Percentiles rank a stretch among this genome's conserved stretches.
phyloP scores from a whole-genome alignment of 2,888 invertebrate genomes.

The Sphecodes monilicornis region DNA sequence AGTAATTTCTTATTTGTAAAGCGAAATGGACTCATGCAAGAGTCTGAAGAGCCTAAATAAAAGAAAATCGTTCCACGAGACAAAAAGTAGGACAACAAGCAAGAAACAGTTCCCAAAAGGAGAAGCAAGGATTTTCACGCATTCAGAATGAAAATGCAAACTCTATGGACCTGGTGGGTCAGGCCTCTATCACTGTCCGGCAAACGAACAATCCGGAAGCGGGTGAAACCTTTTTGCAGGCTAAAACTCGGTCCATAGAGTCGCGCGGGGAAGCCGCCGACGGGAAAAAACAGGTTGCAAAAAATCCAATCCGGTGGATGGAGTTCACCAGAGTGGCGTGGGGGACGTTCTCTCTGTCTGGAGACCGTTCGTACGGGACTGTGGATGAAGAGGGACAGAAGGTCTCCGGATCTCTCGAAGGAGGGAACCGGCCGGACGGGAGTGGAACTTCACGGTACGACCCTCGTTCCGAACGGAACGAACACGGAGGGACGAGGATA shows the following conservation, averaged over 20 bases:
- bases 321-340: neutral
- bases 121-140: neutral
- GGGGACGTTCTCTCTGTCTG: neutral
- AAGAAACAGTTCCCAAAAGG: neutral
- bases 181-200: neutral
- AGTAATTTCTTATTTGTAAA: too few species aligned
- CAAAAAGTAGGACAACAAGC: too few species aligned
- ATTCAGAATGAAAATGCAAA: neutral
- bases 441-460: conserved; percentile 65
- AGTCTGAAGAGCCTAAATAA: too few species aligned
- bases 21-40: too few species aligned
- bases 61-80: too few species aligned
- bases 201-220: neutral
- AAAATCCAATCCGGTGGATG: conserved; percentile 14
- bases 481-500: conserved; percentile 47
- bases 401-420: conserved; percentile 43
- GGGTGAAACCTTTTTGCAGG: neutral
- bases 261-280: neutral
- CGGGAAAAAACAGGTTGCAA: conserved; percentile 2
- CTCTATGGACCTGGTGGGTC: neutral
- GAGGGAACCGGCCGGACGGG: conserved; percentile 66
- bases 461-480: conserved; percentile 59
- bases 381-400: neutral
- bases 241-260: neutral
- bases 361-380: neutral